Evolutionary conservation across 2,113 vertebrate genomes (phyloP).

Genomic region (Fregetta grallaria): DNA sequence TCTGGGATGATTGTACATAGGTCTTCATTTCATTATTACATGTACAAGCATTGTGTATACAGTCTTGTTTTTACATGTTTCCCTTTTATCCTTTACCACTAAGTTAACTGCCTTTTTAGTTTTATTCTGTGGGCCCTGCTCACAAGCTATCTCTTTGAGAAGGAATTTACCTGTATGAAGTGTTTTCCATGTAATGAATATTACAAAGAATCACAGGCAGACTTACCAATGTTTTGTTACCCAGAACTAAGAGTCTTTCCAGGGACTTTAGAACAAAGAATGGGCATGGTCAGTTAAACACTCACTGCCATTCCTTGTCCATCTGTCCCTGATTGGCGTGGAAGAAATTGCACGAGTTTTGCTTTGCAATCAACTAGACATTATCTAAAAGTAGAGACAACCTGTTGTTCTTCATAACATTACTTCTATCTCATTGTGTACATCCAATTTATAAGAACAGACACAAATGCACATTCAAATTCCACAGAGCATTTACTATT

Average conservation of each 20-base stretch:
- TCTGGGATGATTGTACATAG: neutral
- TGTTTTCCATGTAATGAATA: neutral
- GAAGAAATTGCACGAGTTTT: conserved; percentile 12
- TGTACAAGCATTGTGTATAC: neutral
- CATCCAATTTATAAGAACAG: neutral
- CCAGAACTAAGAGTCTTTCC: conserved; percentile 46
- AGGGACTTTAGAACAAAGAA: conserved; percentile 54
- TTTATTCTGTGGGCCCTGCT: neutral
- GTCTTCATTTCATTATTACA: neutral
- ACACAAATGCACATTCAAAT: neutral
- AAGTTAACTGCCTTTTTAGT: conserved; percentile 11
- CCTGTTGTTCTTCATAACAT: neutral
- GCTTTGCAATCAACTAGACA: neutral
- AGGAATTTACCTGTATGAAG: conserved; percentile 33
- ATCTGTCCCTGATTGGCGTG: conserved; percentile 17
- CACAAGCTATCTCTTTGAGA: neutral
- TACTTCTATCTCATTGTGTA: neutral
- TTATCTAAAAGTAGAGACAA: neutral
- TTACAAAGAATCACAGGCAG: conserved; percentile 46
- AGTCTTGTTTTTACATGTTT: neutral
- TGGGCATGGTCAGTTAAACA: conserved; percentile 66
- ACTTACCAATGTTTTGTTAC: conserved; percentile 52
- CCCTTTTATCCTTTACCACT: neutral
- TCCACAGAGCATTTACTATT: neutral
- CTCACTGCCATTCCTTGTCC: conserved; percentile 40